Evolutionary conservation across 2,888 invertebrate genomes (phyloP), one percentile per base, ranked within the genome.

Genomic region (Slavum lentiscoides): DNA sequence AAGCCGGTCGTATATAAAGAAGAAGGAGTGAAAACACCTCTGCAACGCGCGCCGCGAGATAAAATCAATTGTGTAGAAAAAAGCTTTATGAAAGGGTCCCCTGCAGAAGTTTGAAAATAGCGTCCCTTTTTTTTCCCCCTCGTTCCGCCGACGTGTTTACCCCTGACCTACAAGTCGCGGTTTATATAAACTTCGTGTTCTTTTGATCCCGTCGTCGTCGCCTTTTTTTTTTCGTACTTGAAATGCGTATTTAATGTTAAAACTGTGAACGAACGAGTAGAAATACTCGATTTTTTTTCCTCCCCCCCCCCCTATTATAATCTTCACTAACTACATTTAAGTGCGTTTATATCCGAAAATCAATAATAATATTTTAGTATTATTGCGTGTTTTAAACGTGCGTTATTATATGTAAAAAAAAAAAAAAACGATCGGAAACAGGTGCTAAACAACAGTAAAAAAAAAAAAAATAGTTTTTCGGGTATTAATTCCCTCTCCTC

Each of bases 131-230:
- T 43, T 49, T 49, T 30, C 30, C 30, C 30, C 30, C 2, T 49
- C 15, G 6, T 30, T 19, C 67, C 67, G 49, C 11, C 55, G 39
- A 15, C 70, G 43, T 15, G 66, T 72, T 62, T 64, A 80, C 30
- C 58, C 80, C 80, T 80, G 80, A 80, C 80, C 80, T 80, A 80
- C 80, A 72, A 67, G 66, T 75, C 43, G 66, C 17, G 23, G 58
- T 58, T n/a, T n/a, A 19, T 21, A 19, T 37, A 39, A 55, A 58
- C 66, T 64, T 37, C 17, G 23, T 23, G 58, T 30, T 1, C 17
- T 75, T 66, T 67, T 67, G 55, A 66, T 55, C 59, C 61, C 61
- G 19, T 13, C 21, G 61, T 30, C 30, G 30, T 30, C 11, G 39
- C 58, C 58, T 58, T 73, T 58, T 62, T 62, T 19, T 62, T 61